Base-by-base conservation (phyloP, 2,113 vertebrate species). In the Hippocampus zosterae region DNA sequence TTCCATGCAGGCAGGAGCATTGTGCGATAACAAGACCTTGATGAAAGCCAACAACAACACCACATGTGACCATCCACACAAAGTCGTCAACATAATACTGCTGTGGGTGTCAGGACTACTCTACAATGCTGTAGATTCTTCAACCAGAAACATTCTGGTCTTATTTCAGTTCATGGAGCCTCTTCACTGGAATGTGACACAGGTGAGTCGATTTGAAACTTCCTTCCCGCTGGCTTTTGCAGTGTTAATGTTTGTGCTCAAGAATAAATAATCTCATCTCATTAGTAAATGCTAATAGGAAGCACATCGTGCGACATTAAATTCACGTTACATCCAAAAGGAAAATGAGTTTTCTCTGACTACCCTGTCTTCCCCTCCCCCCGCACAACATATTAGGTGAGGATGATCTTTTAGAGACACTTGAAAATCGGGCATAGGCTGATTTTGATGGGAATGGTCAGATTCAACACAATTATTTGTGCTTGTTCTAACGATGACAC, bases 91-190 rank as follows among this genome's bases (percentile, higher is more conserved):
- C 65, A 53, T 67, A 9, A 11, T 33, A 12, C 18, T 67, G 12
- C 27, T 67, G 46, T 67, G 65, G 65, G 8, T 33, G 44, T 48
- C 65, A 9, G 65, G 46, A 12, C 25, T 67, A 18, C 46, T 67
- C 48, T 67, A 67, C 48, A 67, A 48, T 21, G 44, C 65, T 11
- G 46, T 52, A 16, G 65, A 50, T 27, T 52, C 44, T 27, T 48
- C 65, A 6, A 52, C 65, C 1, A 67, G 27, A 52, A 52, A 67
- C 25, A 53, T 67, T 2, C 65, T 67, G 25, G 65, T 67, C 8
- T 19, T 67, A 46, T 67, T 67, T 33, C 65, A 48, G 27, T 37
- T 67, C 27, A 67, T 67, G 65, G 48, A 67, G 23, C 65, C 65
- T 37, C 65, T 67, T 27, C 65, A 67, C 65, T 67, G 65, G 65